Conservation (phyloP, 2,888 invertebrate genomes). For the Notodonta ziczac region DNA sequence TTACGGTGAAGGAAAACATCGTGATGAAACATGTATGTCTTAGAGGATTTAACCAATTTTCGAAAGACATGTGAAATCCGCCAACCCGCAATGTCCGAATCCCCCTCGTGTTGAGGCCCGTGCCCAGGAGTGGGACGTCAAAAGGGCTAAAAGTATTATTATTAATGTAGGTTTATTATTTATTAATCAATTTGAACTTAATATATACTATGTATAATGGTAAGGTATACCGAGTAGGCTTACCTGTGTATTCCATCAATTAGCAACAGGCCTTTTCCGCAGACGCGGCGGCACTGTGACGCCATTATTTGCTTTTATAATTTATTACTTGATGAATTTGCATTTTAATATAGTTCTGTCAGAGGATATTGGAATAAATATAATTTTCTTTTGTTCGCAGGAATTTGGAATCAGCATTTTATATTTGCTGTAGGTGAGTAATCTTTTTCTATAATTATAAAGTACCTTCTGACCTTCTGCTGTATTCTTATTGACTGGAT, state of each 20-base stretch:
- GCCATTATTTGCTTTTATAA: constrained; percentile 2
- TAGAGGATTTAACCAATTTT: too few relatives aligned
- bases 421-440: constrained; percentile 70
- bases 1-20: too few relatives aligned
- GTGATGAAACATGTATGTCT: too few relatives aligned
- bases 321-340: not conserved
- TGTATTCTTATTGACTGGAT: too few relatives aligned
- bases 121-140: too few relatives aligned
- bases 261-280: not conserved
- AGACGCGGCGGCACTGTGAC: not conserved
- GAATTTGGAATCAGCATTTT: constrained; percentile 65
- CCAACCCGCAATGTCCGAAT: too few relatives aligned
- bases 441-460: not conserved
- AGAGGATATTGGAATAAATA: not conserved
- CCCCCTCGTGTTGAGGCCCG: too few relatives aligned
- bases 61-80: too few relatives aligned
- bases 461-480: too few relatives aligned
- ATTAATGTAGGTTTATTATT: too few relatives aligned
- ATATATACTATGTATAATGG: not conserved
- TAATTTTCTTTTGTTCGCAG: constrained; percentile 55
- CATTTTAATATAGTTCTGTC: not conserved
- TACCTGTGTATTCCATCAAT: not conserved
- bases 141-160: too few relatives aligned
- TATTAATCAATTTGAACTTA: not conserved
- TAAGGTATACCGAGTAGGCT: not conserved